These are phyloP conservation scores for Mechanitis messenoides DNA, from an alignment of 2,888 invertebrate genomes.

Conservation along the genomic window DNA sequence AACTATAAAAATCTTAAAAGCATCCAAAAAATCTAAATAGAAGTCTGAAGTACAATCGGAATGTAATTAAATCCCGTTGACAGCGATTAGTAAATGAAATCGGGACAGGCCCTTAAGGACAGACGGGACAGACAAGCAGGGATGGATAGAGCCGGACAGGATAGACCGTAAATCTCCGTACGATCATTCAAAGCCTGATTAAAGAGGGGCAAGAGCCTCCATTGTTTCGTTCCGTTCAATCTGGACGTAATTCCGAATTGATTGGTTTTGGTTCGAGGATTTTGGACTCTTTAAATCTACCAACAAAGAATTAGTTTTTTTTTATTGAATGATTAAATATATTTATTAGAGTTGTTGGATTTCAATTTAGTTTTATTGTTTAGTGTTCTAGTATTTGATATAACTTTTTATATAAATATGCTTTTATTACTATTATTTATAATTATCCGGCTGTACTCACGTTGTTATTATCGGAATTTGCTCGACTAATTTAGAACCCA, in stretches of 20 bases:
- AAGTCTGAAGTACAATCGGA: neutral
- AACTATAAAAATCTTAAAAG: no score
- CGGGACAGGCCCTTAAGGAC: neutral
- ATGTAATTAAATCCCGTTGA: slow-evolving; percentile 8
- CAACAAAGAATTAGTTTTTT: neutral
- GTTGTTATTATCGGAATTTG: no score
- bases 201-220: neutral
- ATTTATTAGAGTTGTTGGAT: no score
- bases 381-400: no score
- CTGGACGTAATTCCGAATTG: slow-evolving; percentile 15
- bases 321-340: no score
- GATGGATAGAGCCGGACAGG: neutral
- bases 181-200: neutral
- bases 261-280: slow-evolving; percentile 10
- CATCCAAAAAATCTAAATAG: neutral
- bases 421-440: no score
- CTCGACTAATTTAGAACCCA: no score
- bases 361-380: no score
- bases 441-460: no score
- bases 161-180: neutral
- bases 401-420: no score
- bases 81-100: slow-evolving; percentile 1
- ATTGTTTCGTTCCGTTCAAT: slow-evolving; percentile 12
- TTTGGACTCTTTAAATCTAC: neutral
- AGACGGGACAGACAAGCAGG: neutral